A percentile compares a stretch with the other conserved stretches of the same genome.
Conservation (phyloP, 2,797 vertebrate species). For the Pagetopsis macropterus region DNA sequence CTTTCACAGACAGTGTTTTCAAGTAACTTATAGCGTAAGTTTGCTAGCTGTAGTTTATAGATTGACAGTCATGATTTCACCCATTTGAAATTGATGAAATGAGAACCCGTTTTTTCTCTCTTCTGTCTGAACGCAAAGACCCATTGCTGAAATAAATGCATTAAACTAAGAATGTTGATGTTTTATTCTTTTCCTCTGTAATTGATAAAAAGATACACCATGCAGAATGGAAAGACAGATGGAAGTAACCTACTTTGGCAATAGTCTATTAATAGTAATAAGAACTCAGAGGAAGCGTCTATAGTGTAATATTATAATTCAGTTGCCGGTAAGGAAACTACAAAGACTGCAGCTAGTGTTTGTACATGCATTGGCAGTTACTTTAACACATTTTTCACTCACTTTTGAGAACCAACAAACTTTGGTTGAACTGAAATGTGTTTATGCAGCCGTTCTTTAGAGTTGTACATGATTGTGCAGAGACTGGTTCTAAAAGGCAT, state of each 20-base stretch:
- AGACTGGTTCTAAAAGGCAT: neutral
- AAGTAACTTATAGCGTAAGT: neutral
- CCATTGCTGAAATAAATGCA: neutral
- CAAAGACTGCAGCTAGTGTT: neutral
- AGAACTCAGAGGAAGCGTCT: neutral
- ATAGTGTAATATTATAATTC: neutral
- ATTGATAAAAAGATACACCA: neutral
- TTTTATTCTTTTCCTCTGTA: neutral
- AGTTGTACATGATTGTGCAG: neutral
- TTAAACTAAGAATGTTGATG: neutral
- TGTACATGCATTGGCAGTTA: neutral
- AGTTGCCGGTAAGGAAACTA: neutral
- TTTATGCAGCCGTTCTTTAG: conserved; percentile 7
- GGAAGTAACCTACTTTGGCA: neutral
- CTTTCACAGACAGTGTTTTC: neutral
- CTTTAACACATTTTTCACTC: neutral
- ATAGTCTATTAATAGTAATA: neutral
- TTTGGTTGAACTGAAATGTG: neutral
- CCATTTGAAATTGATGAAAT: neutral
- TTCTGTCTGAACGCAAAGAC: neutral
- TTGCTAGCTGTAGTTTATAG: neutral
- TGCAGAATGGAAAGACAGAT: neutral
- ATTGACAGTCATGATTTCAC: neutral
- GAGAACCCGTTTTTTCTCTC: neutral
- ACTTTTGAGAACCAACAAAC: neutral